Evolutionary conservation across 2,888 invertebrate species (phyloP), one percentile per base, ranked within the genome.

Genomic region (Drosophila atripex): DNA sequence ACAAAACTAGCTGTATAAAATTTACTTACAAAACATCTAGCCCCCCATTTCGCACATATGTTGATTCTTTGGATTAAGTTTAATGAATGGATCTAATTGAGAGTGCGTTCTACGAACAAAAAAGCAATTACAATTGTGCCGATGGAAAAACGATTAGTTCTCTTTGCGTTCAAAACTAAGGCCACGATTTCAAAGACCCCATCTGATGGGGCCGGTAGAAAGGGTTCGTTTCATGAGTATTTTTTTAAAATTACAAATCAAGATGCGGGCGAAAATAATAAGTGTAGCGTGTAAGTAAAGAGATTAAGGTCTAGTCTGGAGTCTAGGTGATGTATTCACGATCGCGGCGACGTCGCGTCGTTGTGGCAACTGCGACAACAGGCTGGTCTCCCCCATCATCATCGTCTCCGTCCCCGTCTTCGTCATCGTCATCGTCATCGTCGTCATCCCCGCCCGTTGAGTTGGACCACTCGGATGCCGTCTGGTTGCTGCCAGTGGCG

Each of bases 271-370:
- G 18, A 23, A 71, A 61, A 41, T 16, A 32, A 54, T 50, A 70
- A 69, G 39, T 41, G 9, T 52, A 64, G 47, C 30, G 39, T 47
- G 30, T 12, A 53, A 14, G 32, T 32, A n/a, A 65, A 12, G 25
- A 28, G 11, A 46, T 53, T 38, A 12, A 18, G 38, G 69, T 60
- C 47, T 49, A 50, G 21, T 52, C 30, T 46, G 51, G 50, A 55
- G 64, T 82, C 75, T 89, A 89, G 63, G 90, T 89, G 79, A 89
- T 89, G 88, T 89, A 80, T 74, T 90, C 89, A 58, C 78, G 75
- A 59, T 87, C 79, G 41, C 82, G 76, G 32, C 83, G 74, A 55
- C 79, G 75, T 18, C 75, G 52, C 60, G 74, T 59, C 46, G 70
- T 80, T 9, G 78, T 73, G 45, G 73, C 72, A 11, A 82, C 56